These are phyloP conservation scores for Elymnias hypermnestra DNA, from an alignment of 1,140 invertebrate species.

Conservation along the genomic window DNA sequence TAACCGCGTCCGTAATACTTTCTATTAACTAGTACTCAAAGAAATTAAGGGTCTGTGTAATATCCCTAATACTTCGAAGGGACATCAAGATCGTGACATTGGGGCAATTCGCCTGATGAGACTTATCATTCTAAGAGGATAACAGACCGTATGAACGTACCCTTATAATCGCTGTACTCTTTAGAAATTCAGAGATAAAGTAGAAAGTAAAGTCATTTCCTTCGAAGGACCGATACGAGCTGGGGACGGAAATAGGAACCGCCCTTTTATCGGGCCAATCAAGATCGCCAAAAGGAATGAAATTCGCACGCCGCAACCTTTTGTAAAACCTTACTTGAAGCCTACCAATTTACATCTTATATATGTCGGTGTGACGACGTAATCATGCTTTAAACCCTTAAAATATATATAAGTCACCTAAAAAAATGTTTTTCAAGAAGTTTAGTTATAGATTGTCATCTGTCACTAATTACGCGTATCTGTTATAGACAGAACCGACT, in stretches of 20 bases:
- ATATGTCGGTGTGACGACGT: too few species aligned
- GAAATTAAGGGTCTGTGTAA: slow-evolving; percentile 18
- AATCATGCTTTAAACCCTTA: too few species aligned
- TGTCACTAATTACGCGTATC: too few species aligned
- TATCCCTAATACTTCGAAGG: slow-evolving; percentile 15
- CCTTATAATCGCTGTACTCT: slow-evolving; percentile 27
- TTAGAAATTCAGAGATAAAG: slow-evolving; percentile 36
- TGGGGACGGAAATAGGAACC: slow-evolving; percentile 28
- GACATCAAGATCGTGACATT: slow-evolving; percentile 19
- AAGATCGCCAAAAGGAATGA: slow-evolving; percentile 27
- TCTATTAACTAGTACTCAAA: slow-evolving; percentile 13
- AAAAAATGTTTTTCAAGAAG: too few species aligned
- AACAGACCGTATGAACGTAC: slow-evolving; percentile 17
- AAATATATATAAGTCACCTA: too few species aligned
- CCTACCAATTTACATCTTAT: too few species aligned
- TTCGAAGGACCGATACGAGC: slow-evolving; percentile 22
- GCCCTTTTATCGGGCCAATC: slow-evolving; percentile 30
- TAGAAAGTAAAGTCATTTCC: slow-evolving; percentile 38
- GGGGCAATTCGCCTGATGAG: slow-evolving; percentile 18
- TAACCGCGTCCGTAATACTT: not conserved
- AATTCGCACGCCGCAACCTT: slow-evolving; percentile 20
- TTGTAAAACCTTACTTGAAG: not conserved
- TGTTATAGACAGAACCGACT: too few species aligned
- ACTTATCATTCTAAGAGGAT: slow-evolving; percentile 14
- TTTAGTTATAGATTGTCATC: too few species aligned